Conservation (phyloP, 2,797 vertebrate genomes). For the Ceryle rudis region DNA sequence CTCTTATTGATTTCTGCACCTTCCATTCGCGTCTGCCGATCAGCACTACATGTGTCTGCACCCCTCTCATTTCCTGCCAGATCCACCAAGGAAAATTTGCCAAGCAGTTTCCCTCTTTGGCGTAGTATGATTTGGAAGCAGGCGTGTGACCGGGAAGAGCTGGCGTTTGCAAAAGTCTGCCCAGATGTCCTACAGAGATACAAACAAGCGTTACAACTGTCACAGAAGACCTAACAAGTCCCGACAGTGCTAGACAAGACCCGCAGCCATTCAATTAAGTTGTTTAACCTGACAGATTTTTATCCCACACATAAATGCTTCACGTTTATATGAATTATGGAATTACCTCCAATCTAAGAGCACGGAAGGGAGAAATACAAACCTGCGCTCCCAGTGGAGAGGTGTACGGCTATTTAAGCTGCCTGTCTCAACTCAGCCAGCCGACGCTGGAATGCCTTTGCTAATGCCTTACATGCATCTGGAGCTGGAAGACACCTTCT, state of each 20-base stretch:
- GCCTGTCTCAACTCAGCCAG: neutral
- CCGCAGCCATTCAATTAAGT: neutral
- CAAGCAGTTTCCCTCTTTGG: constrained; percentile 82
- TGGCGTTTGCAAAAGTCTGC: constrained; percentile 94
- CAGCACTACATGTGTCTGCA: constrained; percentile 90
- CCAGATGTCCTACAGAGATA: constrained; percentile 89
- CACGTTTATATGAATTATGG: neutral
- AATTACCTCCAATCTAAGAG: neutral
- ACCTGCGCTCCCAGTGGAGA: neutral
- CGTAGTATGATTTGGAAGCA: constrained; percentile 93
- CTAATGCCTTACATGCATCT: neutral
- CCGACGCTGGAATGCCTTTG: neutral
- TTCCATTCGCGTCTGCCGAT: constrained; percentile 91
- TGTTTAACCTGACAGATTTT: neutral
- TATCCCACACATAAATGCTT: neutral
- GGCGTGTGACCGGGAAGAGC: constrained; percentile 95
- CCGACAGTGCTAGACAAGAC: neutral
- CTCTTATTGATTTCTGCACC: constrained; percentile 97
- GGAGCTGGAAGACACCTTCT: neutral
- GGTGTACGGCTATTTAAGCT: neutral
- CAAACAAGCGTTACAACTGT: neutral
- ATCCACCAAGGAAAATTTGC: constrained; percentile 96
- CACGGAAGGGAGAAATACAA: neutral
- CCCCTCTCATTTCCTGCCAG: constrained; percentile 96
- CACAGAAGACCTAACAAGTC: neutral